Conservation (phyloP, 2,113 vertebrate species). For the Rhabdomys dilectus region DNA sequence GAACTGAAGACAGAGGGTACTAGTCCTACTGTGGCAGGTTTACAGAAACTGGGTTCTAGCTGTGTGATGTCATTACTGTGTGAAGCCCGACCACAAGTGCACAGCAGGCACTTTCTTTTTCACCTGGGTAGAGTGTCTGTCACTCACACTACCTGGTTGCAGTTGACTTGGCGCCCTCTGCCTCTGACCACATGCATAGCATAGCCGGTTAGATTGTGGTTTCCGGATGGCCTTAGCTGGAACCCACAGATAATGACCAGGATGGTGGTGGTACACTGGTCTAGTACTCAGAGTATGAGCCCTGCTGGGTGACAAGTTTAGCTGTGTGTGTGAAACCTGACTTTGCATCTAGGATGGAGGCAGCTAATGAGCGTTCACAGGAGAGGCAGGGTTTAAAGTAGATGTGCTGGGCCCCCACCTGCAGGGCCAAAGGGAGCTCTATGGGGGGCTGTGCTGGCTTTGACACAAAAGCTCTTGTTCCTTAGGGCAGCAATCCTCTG, state of each 20-base stretch:
- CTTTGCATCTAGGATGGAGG: constrained; percentile 8
- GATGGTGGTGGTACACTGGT: neutral
- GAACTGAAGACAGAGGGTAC: no score
- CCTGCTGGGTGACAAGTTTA: constrained; percentile 12
- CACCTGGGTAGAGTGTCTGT: neutral
- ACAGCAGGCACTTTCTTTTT: neutral
- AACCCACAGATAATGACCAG: neutral
- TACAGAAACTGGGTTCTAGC: neutral
- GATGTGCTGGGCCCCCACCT: constrained; percentile 18
- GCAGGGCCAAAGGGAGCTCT: constrained; percentile 7
- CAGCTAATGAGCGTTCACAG: neutral
- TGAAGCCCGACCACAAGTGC: neutral
- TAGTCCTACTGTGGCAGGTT: neutral
- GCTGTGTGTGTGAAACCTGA: neutral
- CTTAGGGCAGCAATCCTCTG: constrained; percentile 9
- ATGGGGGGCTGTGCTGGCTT: constrained; percentile 16
- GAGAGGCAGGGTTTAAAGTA: neutral
- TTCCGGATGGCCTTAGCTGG: neutral
- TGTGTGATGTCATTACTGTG: neutral
- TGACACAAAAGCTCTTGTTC: constrained; percentile 53
- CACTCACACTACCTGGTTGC: neutral
- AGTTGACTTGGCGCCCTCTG: constrained; percentile 28
- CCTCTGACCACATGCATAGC: neutral
- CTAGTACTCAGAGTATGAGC: neutral
- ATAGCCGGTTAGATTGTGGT: constrained; percentile 53